A percentile compares a stretch with the other conserved stretches of the same genome.
Evolutionary conservation across 1,140 invertebrate genomes (phyloP).

Genomic region (Protaetia brevitarsis): DNA sequence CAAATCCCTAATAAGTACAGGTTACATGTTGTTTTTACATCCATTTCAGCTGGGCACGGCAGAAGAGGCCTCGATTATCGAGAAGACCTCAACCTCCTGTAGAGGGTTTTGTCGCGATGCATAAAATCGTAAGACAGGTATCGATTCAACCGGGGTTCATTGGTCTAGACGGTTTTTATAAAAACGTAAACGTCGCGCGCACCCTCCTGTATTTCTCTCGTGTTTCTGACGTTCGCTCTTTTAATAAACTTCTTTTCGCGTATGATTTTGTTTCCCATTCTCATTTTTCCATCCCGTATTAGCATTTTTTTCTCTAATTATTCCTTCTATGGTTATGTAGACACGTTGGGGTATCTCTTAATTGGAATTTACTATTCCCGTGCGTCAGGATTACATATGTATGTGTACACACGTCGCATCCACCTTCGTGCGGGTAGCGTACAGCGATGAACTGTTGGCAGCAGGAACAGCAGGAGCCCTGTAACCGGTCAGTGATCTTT

Average conservation of each 20-base stretch:
- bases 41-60: neutral
- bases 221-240: constrained; percentile 4
- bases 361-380: too few species aligned
- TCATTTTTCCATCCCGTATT: neutral
- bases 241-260: neutral
- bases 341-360: too few species aligned
- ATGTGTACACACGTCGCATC: too few species aligned
- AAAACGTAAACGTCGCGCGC: constrained; percentile 14
- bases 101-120: neutral
- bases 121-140: constrained; percentile 18
- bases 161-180: constrained; percentile 12
- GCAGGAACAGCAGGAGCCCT: neutral
- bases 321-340: too few species aligned
- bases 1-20: too few species aligned
- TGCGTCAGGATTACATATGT: too few species aligned
- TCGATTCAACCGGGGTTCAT: constrained; percentile 11
- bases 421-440: too few species aligned
- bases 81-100: neutral
- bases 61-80: constrained; percentile 9
- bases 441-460: neutral
- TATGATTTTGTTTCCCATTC: neutral
- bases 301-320: neutral
- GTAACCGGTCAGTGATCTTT: constrained; percentile 3
- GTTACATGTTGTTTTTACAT: neutral
- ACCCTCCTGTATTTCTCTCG: neutral